These are phyloP conservation scores for Erebia ligea DNA, from an alignment of 2,888 invertebrate genomes.

Conservation along the genomic window DNA sequence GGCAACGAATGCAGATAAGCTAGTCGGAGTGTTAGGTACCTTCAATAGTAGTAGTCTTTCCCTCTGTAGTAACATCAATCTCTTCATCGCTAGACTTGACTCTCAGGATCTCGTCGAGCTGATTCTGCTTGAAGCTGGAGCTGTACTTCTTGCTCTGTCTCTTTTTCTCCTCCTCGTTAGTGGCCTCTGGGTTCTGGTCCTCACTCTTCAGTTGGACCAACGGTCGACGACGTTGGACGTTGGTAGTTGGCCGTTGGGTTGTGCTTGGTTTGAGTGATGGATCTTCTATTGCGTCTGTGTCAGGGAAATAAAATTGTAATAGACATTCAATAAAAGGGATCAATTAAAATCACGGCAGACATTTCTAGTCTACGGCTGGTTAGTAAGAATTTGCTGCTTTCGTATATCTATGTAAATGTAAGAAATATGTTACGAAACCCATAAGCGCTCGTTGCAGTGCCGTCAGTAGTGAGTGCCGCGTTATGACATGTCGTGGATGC, in stretches of 20 bases:
- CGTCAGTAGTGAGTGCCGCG: too few relatives aligned
- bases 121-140: conserved; percentile 70
- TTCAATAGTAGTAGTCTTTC: conserved; percentile 49
- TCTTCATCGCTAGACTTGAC: conserved; percentile 49
- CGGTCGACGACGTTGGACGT: conserved; percentile 66
- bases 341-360: too few relatives aligned
- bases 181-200: conserved; percentile 73
- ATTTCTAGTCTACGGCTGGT: too few relatives aligned
- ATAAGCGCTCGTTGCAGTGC: too few relatives aligned
- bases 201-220: conserved; percentile 63
- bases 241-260: conserved; percentile 51
- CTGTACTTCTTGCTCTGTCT: conserved; percentile 79
- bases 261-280: conserved; percentile 55
- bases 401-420: not conserved
- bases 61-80: conserved; percentile 57
- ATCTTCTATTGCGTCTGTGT: conserved; percentile 66
- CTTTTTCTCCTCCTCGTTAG: conserved; percentile 72
- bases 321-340: not conserved
- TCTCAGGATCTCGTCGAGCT: conserved; percentile 65
- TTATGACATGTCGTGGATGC: too few relatives aligned
- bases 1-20: too few relatives aligned
- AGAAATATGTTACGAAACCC: too few relatives aligned
- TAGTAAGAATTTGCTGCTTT: too few relatives aligned
- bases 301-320: not conserved
- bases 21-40: not conserved